Conservation (phyloP, 2,888 invertebrate species). For the Creontiades dilutus region DNA sequence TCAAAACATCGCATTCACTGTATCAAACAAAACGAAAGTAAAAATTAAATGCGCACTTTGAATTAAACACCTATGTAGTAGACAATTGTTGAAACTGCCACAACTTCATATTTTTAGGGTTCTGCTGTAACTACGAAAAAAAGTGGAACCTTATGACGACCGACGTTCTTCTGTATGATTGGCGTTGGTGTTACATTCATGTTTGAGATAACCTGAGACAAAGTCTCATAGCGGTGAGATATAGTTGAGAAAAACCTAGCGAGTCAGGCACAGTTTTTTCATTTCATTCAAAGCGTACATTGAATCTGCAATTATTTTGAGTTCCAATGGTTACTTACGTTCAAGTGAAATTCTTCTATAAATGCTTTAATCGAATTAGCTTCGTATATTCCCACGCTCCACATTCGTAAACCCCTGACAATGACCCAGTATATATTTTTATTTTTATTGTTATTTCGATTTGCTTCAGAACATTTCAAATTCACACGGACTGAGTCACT, state of each 20-base stretch:
- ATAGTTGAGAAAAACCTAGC: not conserved
- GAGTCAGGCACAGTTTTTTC: not conserved
- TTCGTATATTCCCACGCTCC: no score
- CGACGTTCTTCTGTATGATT: constrained; percentile 4
- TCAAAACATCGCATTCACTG: no score
- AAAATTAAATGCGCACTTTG: constrained; percentile 5
- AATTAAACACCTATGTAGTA: not conserved
- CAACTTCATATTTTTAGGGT: constrained; percentile 18
- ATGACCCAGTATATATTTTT: no score
- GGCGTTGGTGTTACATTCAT: constrained; percentile 24
- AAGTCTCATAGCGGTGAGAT: constrained; percentile 5
- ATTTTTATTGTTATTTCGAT: no score
- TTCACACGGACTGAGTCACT: no score
- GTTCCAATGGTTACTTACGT: no score
- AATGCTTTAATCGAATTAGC: no score
- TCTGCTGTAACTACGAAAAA: constrained; percentile 44
- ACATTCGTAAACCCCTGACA: no score
- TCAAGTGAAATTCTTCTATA: no score
- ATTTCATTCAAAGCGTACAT: not conserved
- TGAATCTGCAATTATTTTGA: no score
- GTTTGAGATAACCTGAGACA: constrained; percentile 31
- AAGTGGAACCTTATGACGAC: constrained; percentile 48
- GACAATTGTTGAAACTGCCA: not conserved
- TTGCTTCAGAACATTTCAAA: no score
- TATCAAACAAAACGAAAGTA: not conserved